Evolutionary conservation across 2,888 invertebrate genomes (phyloP), one percentile per base, ranked within the genome.

Genomic region (Mallateleia sp.): DNA sequence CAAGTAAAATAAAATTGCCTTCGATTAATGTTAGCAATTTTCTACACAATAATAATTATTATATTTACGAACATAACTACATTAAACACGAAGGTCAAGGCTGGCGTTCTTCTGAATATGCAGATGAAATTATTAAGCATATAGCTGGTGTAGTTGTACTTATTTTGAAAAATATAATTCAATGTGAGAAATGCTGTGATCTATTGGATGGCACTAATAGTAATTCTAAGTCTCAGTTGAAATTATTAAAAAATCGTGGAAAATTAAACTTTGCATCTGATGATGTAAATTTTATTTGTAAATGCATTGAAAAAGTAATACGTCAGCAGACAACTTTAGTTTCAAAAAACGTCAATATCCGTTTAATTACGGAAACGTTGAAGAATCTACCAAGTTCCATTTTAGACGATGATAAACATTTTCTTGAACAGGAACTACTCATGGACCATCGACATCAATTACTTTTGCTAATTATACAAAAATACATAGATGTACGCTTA

Each of bases 271-370:
- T 62, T 71, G 81, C 85, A 15, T 81, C 85, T 45, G 67, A 69
- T 71, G 81, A 81, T 38, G 85, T 75, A 1, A 42, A 81, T 69
- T 50, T 52, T 22, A 85, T 85, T 56, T 85, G 85, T 62, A 52
- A 58, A 50, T 28, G n/a, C 11, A 50, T 64, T 15, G 85, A 85
- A 77, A 77, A 67, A 66, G 54, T 71, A n/a, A 71, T 81, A 7
- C 62, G 81, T 28, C 38, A 47, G 2, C 18, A 69, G 50, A 62
- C 52, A 56, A 47, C 78, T 64, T 50, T 78, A 47, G 42, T 62
- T 34, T 34, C 28, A 1, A 18, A 62, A 81, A 71, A 85, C 50
- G 67, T 85, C n/a, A 62, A 75, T 67, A 22, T 25, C 20, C 50
- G 60, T 38, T 28, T 86, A 15, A 24, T 72, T 22, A 67, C 78